Evolutionary conservation across 2,888 invertebrate species (phyloP).

Genomic region (Hyalella azteca): DNA sequence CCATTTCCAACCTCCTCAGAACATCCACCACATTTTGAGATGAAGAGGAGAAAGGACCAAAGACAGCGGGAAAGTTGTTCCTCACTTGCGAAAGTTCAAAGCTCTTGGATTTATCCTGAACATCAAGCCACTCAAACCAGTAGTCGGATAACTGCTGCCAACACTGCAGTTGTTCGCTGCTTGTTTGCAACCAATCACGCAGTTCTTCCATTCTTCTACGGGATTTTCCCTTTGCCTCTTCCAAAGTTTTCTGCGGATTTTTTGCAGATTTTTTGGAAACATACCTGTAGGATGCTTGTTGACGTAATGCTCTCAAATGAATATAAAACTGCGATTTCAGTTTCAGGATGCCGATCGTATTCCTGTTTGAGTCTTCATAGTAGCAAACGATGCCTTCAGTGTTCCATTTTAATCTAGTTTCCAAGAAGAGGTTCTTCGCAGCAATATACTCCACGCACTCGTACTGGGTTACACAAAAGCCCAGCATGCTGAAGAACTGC

Average conservation of each 20-base stretch:
- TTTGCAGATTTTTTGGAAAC: constrained; percentile 58
- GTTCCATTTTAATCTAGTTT: background rate
- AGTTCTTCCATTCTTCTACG: constrained; percentile 62
- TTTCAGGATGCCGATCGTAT: constrained; percentile 64
- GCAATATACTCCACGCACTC: background rate
- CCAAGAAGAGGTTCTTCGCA: background rate
- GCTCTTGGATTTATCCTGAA: background rate
- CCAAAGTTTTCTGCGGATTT: background rate
- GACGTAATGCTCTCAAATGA: constrained; percentile 60
- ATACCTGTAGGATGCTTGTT: constrained; percentile 55
- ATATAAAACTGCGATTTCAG: constrained; percentile 65
- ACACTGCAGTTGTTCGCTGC: background rate
- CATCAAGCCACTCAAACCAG: constrained; percentile 25
- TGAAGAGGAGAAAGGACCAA: background rate
- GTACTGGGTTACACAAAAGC: constrained; percentile 3
- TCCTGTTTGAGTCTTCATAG: constrained; percentile 62
- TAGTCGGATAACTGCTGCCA: background rate
- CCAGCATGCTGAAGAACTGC: background rate
- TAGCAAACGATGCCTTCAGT: constrained; percentile 64
- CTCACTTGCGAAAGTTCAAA: background rate
- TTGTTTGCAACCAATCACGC: constrained; percentile 62
- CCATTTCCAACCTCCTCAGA: background rate
- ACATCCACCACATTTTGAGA: background rate
- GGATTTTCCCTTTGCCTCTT: background rate
- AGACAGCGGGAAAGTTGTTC: constrained; percentile 8